Conservation (phyloP, 92 coral and sea anemone species). For the Porites evermanni region DNA sequence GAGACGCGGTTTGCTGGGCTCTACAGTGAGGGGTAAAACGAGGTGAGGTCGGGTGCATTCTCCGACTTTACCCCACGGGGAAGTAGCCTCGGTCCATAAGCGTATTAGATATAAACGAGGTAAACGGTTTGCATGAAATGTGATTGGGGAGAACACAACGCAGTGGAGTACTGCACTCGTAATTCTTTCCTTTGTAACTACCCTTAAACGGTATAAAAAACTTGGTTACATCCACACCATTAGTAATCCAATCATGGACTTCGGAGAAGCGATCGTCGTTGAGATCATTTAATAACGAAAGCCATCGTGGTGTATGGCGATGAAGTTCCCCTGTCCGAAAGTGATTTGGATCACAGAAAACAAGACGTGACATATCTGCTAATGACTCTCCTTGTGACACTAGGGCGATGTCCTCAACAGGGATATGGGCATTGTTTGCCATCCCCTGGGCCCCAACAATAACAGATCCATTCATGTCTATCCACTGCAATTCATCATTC, state of each 20-base stretch:
- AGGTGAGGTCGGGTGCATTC: constrained; percentile 39
- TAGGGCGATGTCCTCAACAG: too few relatives aligned
- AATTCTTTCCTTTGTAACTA: constrained; percentile 27
- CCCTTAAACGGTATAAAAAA: constrained; percentile 36
- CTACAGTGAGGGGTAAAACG: constrained; percentile 49
- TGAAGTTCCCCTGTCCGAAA: neutral
- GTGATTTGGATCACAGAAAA: neutral
- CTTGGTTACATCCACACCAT: neutral
- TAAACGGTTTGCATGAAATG: constrained; percentile 37
- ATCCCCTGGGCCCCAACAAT: too few relatives aligned
- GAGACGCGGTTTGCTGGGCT: constrained; percentile 36
- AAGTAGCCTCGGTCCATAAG: constrained; percentile 35
- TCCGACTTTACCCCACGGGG: constrained; percentile 48
- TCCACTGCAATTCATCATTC: too few relatives aligned
- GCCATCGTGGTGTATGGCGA: neutral
- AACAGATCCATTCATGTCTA: too few relatives aligned
- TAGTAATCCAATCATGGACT: constrained; percentile 17
- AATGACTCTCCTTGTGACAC: neutral
- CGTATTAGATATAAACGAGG: constrained; percentile 15
- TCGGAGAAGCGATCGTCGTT: neutral
- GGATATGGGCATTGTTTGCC: too few relatives aligned
- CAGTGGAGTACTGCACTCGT: constrained; percentile 26
- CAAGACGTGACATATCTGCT: constrained; percentile 28
- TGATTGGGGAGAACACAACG: constrained; percentile 28
- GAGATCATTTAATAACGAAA: neutral